Percentiles rank a stretch among this genome's conserved stretches.
phyloP scores from a whole-genome alignment of 2,888 invertebrate species.

The Rhodophaea formosa region DNA sequence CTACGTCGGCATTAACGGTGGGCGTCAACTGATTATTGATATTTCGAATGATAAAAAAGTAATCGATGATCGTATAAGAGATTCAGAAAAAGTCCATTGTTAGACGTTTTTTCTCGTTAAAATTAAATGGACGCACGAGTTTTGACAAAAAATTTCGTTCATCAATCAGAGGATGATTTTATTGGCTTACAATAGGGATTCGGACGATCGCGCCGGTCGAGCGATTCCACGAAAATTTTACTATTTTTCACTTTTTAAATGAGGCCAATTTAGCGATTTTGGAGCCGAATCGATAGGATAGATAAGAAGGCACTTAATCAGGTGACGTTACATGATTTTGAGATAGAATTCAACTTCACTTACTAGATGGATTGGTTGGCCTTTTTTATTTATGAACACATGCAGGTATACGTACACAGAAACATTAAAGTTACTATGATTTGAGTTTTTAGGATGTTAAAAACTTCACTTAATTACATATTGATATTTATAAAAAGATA shows the following conservation, averaged over 20 bases:
- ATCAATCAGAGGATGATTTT: slow-evolving; percentile 76
- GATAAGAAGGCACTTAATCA: slow-evolving; percentile 4
- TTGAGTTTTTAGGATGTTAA: too few species aligned
- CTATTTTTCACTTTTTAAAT: slow-evolving; percentile 65
- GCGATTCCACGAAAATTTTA: slow-evolving; percentile 61
- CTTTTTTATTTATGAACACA: too few species aligned
- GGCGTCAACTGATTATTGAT: slow-evolving; percentile 80
- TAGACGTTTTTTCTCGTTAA: slow-evolving; percentile 55
- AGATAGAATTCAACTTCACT: neutral
- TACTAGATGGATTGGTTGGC: neutral
- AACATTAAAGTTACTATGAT: too few species aligned
- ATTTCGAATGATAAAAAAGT: slow-evolving; percentile 77
- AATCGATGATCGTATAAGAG: slow-evolving; percentile 77
- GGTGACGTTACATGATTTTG: neutral
- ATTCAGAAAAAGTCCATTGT: slow-evolving; percentile 72
- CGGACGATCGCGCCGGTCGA: slow-evolving; percentile 63
- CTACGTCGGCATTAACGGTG: slow-evolving; percentile 78
- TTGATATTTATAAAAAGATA: too few species aligned
- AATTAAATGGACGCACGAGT: slow-evolving; percentile 64
- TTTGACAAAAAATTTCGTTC: slow-evolving; percentile 69
- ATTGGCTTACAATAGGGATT: slow-evolving; percentile 69
- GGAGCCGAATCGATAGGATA: slow-evolving; percentile 21
- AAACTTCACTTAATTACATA: too few species aligned
- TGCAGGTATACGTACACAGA: too few species aligned
- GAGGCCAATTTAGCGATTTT: slow-evolving; percentile 55